A percentile compares a stretch with the other conserved stretches of the same genome.
Conservation (phyloP, 2,797 vertebrate genomes). For the Epinephelus malabaricus region DNA sequence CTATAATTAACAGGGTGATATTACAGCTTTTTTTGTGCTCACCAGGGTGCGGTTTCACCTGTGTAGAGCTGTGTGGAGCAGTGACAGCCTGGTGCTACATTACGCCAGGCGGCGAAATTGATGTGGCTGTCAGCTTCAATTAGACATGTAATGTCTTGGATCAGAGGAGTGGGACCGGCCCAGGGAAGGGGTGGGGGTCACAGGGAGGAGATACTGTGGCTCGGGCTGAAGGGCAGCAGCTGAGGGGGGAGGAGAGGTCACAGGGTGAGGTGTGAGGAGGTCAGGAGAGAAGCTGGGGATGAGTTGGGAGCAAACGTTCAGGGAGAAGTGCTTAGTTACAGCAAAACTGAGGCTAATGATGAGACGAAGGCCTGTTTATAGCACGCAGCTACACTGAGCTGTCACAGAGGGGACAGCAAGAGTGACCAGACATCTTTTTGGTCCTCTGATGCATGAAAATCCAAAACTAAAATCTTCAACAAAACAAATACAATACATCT, state of each 20-base stretch:
- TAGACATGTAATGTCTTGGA: conserved; percentile 55
- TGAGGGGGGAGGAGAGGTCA: conserved; percentile 5
- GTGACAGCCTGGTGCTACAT: conserved; percentile 49
- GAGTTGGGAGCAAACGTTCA: background rate
- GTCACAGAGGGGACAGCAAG: background rate
- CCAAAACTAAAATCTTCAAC: background rate
- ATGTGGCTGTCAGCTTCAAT: conserved; percentile 80
- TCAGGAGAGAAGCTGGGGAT: conserved; percentile 7
- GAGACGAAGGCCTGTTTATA: background rate
- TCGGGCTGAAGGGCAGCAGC: background rate
- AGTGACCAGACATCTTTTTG: background rate
- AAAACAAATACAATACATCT: no score
- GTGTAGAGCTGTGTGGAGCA: conserved; percentile 52
- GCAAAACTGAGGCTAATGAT: conserved; percentile 1
- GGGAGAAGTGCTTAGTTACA: conserved; percentile 8
- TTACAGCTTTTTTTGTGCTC: conserved; percentile 35
- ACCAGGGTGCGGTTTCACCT: conserved; percentile 58
- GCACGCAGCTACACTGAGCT: background rate
- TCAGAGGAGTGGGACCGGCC: conserved; percentile 31
- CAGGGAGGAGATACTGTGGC: background rate
- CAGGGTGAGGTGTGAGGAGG: conserved; percentile 28
- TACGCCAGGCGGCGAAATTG: conserved; percentile 55
- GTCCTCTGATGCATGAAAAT: background rate
- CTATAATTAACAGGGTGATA: conserved; percentile 62
- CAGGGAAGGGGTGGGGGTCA: conserved; percentile 21